Evolutionary conservation across 2,797 vertebrate genomes (phyloP).

Genomic region (Echeneis naucrates): DNA sequence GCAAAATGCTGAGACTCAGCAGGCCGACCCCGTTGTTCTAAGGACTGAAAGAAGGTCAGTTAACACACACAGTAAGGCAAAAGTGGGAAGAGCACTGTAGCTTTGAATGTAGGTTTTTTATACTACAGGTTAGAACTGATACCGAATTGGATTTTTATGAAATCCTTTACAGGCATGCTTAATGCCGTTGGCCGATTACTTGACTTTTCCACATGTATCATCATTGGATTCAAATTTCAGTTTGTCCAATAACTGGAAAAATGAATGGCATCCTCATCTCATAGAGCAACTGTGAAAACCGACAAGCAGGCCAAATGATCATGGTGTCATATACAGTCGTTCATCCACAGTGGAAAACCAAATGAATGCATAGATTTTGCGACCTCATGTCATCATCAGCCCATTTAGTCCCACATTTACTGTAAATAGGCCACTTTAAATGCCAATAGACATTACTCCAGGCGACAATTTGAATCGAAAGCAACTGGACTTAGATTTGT

Average conservation of each 20-base stretch:
- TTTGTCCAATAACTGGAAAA: background rate
- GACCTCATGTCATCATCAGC: no score
- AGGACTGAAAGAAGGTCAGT: slow-evolving; percentile 29
- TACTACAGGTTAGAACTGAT: background rate
- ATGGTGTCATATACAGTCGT: background rate
- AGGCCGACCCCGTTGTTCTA: slow-evolving; percentile 28
- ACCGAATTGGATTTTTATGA: background rate
- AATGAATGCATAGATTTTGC: no score
- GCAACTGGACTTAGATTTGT: no score
- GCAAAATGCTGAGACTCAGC: slow-evolving; percentile 24
- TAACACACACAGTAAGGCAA: background rate
- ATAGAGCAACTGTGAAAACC: background rate
- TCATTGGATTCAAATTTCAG: background rate
- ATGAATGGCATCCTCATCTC: background rate
- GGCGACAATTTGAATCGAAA: no score
- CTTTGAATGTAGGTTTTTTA: background rate
- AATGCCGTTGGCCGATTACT: background rate
- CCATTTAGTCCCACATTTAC: background rate
- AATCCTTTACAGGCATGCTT: background rate
- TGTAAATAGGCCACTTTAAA: background rate
- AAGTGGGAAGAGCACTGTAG: background rate
- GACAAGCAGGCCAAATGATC: background rate
- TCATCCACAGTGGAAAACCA: no score
- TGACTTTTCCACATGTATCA: background rate
- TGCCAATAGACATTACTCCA: background rate